Evolutionary conservation across 2,113 vertebrate species (phyloP).

Genomic region (Sylvia atricapilla): DNA sequence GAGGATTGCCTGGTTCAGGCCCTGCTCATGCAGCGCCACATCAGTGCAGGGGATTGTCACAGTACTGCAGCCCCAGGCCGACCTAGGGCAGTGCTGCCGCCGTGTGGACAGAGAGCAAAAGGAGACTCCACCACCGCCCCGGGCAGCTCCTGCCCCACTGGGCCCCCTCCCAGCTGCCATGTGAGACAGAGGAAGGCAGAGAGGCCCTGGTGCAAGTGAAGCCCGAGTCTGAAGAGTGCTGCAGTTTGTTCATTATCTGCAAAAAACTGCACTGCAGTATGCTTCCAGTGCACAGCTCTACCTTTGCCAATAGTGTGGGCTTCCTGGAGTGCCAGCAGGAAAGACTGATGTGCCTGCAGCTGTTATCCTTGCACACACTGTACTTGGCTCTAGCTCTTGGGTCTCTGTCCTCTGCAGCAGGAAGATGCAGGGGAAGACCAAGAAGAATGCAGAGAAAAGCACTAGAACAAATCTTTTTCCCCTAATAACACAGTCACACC

Average conservation of each 20-base stretch:
- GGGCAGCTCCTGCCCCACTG: fast-evolving
- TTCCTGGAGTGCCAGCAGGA: not conserved
- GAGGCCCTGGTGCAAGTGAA: fast-evolving
- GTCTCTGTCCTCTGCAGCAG: fast-evolving
- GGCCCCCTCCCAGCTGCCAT: not conserved
- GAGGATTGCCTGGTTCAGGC: not conserved
- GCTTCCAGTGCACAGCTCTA: fast-evolving
- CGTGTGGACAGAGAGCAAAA: no score
- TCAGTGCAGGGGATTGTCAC: not conserved
- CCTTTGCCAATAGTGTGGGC: fast-evolving
- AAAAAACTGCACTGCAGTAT: fast-evolving
- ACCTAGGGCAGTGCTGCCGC: no score
- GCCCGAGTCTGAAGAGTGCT: not conserved
- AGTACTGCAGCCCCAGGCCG: no score
- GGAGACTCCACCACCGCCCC: not conserved
- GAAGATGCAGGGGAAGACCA: not conserved
- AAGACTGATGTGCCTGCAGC: not conserved
- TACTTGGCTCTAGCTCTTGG: fast-evolving
- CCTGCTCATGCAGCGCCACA: not conserved
- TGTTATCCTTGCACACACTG: not conserved
- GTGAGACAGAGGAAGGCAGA: not conserved
- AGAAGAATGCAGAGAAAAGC: not conserved
- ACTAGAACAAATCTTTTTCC: not conserved
- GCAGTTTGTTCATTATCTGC: not conserved
- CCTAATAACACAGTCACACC: not conserved